Percentiles rank a stretch among this genome's conserved stretches.
Conservation (phyloP, 1,140 invertebrate species). For the Drusus annulatus region DNA sequence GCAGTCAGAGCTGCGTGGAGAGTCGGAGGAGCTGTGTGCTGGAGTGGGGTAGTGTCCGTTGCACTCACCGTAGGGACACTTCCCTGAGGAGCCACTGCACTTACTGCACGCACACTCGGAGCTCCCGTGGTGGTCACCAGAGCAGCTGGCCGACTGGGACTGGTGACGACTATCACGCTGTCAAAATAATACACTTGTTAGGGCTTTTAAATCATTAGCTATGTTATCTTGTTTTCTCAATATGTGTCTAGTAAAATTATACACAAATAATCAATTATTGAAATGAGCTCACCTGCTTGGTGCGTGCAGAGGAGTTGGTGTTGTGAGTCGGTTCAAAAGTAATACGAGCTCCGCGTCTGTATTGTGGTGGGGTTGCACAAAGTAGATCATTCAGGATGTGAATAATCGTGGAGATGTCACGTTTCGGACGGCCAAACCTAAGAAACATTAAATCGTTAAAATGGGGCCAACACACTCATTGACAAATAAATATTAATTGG, state of each 20-base stretch:
- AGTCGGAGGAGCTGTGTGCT: constrained; percentile 5
- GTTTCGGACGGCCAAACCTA: constrained; percentile 87
- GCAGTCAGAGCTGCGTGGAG: constrained; percentile 22
- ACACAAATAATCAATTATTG: no score
- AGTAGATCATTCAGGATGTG: constrained; percentile 95
- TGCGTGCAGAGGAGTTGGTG: constrained; percentile 47
- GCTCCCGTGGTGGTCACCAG: constrained; percentile 22
- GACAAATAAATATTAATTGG: no score
- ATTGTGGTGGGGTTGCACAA: constrained; percentile 84
- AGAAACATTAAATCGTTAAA: constrained; percentile 45
- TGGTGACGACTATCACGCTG: constrained; percentile 53
- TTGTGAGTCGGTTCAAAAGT: constrained; percentile 65
- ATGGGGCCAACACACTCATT: no score
- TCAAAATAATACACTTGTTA: no score
- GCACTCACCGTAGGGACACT: constrained; percentile 65
- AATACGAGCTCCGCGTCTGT: constrained; percentile 65
- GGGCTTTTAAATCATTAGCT: no score
- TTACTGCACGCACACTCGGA: constrained; percentile 58
- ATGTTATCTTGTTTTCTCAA: no score
- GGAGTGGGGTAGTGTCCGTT: constrained; percentile 62
- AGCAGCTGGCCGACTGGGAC: constrained; percentile 29
- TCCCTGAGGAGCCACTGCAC: constrained; percentile 62
- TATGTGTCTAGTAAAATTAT: no score
- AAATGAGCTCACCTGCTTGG: no score
- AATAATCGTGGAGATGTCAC: constrained; percentile 94